A percentile compares a stretch with the other conserved stretches of the same genome.
These are phyloP conservation scores for Drosophila obscura DNA, from an alignment of 1,140 invertebrate species.

Conservation along the genomic window DNA sequence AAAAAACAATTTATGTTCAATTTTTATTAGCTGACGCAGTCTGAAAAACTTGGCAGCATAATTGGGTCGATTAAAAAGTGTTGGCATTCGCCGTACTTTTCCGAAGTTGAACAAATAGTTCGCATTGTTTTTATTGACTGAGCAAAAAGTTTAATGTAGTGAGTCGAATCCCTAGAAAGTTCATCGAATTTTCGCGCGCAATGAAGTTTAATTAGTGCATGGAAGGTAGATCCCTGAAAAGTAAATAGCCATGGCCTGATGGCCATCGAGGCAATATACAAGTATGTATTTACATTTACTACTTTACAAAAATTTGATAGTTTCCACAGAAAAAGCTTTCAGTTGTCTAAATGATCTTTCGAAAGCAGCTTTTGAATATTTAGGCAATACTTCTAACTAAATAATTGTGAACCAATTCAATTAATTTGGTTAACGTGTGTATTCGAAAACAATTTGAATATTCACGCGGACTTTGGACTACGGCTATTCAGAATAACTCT, in stretches of 20 bases:
- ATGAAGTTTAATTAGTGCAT: slow-evolving; percentile 54
- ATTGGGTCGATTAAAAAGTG: slow-evolving; percentile 76
- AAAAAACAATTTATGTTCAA: slow-evolving; percentile 59
- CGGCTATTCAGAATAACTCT: slow-evolving; percentile 1
- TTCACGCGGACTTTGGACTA: background rate
- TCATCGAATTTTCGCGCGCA: slow-evolving; percentile 43
- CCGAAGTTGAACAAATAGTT: slow-evolving; percentile 69
- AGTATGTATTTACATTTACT: slow-evolving; percentile 4
- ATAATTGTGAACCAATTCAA: slow-evolving; percentile 4
- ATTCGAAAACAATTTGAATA: background rate
- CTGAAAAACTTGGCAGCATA: slow-evolving; percentile 63
- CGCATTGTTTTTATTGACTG: slow-evolving; percentile 68
- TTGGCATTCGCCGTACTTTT: slow-evolving; percentile 58
- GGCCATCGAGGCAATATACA: slow-evolving; percentile 13
- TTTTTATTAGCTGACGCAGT: slow-evolving; percentile 58
- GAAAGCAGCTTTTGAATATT: no score
- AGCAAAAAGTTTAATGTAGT: slow-evolving; percentile 61
- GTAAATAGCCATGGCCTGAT: slow-evolving; percentile 24
- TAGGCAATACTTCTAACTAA: background rate
- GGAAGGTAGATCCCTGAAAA: slow-evolving; percentile 17
- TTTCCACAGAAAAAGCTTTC: background rate
- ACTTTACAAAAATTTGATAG: background rate
- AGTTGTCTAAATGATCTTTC: background rate
- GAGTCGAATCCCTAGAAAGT: slow-evolving; percentile 23
- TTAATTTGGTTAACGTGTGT: background rate